phyloP scores from a whole-genome alignment of 2,113 vertebrate species.

The Neotoma lepida region DNA sequence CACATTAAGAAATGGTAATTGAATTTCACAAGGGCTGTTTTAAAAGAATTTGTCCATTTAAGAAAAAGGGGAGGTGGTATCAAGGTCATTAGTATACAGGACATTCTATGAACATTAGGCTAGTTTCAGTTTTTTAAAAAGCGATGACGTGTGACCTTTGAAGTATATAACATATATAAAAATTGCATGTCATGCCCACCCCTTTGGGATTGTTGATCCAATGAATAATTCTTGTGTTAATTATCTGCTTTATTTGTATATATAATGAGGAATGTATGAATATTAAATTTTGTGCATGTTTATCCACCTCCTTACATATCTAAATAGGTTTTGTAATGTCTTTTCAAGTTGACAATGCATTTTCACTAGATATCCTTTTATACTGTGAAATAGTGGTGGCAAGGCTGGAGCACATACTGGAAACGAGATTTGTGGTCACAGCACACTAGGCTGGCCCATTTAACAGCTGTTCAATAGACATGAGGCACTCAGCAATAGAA shows the following conservation, averaged over 20 bases:
- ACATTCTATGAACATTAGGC: slow-evolving; percentile 2
- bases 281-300: background rate
- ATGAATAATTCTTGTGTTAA: slow-evolving; percentile 46
- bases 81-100: slow-evolving; percentile 6
- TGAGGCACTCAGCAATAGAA: slow-evolving; percentile 30
- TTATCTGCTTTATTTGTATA: slow-evolving; percentile 22
- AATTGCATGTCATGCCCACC: slow-evolving; percentile 3
- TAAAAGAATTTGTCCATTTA: slow-evolving; percentile 34
- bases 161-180: slow-evolving; percentile 52
- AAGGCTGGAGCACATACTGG: background rate
- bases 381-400: slow-evolving; percentile 55
- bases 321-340: background rate
- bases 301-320: background rate
- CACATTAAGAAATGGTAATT: slow-evolving; percentile 68
- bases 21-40: slow-evolving; percentile 68
- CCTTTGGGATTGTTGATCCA: slow-evolving; percentile 16
- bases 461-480: slow-evolving; percentile 67
- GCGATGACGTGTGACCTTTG: background rate
- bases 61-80: background rate
- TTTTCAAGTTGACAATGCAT: slow-evolving; percentile 34
- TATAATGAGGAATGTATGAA: background rate
- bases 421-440: slow-evolving; percentile 30
- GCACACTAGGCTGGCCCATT: slow-evolving; percentile 62
- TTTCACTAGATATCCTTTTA: slow-evolving; percentile 53
- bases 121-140: background rate